Evolutionary conservation across 92 coral and sea anemone genomes (phyloP).

Genomic region (Virgularia gustaviana): DNA sequence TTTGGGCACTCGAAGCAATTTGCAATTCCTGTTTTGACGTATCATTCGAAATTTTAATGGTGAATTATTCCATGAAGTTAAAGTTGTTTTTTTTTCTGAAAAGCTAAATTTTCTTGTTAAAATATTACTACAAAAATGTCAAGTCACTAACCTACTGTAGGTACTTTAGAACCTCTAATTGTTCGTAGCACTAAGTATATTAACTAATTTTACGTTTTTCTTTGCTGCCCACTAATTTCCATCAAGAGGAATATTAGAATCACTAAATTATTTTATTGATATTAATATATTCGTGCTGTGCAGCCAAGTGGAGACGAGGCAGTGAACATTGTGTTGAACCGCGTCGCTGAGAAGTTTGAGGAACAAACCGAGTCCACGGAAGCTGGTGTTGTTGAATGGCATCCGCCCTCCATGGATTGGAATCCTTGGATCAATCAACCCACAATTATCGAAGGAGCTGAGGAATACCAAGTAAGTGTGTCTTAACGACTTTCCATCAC

Average conservation of each 20-base stretch:
- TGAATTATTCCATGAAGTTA: too few species aligned
- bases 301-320: constrained; percentile 57
- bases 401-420: constrained; percentile 79
- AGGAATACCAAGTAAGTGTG: constrained; percentile 52
- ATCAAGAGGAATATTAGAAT: neutral
- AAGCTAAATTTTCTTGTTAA: too few species aligned
- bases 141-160: too few species aligned
- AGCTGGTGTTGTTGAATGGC: constrained; percentile 84
- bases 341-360: constrained; percentile 77
- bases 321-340: constrained; percentile 70
- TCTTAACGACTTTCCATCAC: neutral
- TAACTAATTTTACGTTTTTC: too few species aligned
- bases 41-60: too few species aligned
- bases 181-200: too few species aligned
- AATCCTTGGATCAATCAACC: constrained; percentile 96
- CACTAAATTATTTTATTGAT: neutral
- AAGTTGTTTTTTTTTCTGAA: too few species aligned
- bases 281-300: too few species aligned
- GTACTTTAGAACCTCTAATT: too few species aligned
- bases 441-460: constrained; percentile 82
- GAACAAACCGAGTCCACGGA: constrained; percentile 56
- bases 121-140: too few species aligned
- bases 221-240: neutral
- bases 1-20: too few species aligned
- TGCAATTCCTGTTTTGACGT: too few species aligned